phyloP scores from a whole-genome alignment of 2,113 vertebrate genomes.

The Pachyramphus minor region DNA sequence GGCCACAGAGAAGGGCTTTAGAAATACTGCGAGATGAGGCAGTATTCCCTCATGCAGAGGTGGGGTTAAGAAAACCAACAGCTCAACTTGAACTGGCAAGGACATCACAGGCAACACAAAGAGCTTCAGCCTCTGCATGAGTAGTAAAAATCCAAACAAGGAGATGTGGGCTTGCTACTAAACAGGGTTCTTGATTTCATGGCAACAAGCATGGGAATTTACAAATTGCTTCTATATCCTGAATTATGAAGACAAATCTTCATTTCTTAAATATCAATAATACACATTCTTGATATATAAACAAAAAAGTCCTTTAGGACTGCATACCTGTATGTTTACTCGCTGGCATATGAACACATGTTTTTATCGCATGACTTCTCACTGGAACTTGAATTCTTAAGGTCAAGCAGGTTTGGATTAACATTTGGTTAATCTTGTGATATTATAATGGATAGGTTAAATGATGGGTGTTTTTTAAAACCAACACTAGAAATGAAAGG shows the following conservation, averaged over 20 bases:
- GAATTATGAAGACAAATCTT: not conserved
- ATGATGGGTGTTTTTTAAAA: not conserved
- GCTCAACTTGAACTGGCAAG: not conserved
- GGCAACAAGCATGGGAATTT: not conserved
- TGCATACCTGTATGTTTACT: not conserved
- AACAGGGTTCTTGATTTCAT: not conserved
- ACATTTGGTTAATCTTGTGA: not conserved
- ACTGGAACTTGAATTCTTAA: not conserved
- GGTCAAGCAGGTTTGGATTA: not conserved
- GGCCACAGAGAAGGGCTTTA: not conserved
- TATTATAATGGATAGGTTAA: not conserved
- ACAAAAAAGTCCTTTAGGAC: not conserved
- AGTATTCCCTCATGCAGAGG: not conserved
- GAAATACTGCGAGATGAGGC: not conserved
- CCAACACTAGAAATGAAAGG: not conserved
- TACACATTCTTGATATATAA: not conserved
- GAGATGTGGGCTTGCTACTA: not conserved
- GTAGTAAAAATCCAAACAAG: not conserved
- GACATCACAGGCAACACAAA: not conserved
- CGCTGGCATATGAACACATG: not conserved
- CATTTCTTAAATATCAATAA: not conserved
- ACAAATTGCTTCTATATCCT: not conserved
- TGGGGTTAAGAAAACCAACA: not conserved
- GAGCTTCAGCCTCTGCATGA: not conserved
- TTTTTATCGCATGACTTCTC: not conserved